Percentiles rank a stretch among this genome's conserved stretches.
These are phyloP conservation scores for Chironomus striatipennis DNA, from an alignment of 1,140 invertebrate species.

Conservation along the genomic window DNA sequence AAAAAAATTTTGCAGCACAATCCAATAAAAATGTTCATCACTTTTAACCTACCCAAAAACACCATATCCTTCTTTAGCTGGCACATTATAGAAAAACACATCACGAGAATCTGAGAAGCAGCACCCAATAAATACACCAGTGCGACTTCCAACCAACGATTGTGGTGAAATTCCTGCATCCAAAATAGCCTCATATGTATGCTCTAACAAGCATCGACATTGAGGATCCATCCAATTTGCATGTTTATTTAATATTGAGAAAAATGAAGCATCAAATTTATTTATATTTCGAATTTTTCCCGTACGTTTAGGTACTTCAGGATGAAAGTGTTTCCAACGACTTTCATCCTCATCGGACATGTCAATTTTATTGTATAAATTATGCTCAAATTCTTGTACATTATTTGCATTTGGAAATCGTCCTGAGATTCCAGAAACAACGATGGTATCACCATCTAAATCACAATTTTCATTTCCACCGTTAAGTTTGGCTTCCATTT, in stretches of 20 bases:
- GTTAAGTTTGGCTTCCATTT: no score
- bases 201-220: conserved; percentile 56
- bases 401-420: conserved; percentile 73
- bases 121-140: background rate
- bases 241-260: conserved; percentile 82
- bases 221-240: conserved; percentile 90
- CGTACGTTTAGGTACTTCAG: conserved; percentile 60
- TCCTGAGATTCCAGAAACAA: conserved; percentile 63
- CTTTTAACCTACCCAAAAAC: conserved; percentile 3
- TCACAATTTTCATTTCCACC: background rate
- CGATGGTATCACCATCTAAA: conserved; percentile 46
- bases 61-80: conserved; percentile 10
- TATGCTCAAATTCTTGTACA: conserved; percentile 61
- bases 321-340: conserved; percentile 62
- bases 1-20: no score
- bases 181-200: conserved; percentile 66
- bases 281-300: conserved; percentile 72
- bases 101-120: background rate
- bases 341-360: conserved; percentile 49
- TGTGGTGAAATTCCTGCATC: conserved; percentile 59
- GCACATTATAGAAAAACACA: background rate
- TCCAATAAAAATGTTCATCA: no score
- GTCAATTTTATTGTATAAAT: conserved; percentile 54
- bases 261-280: conserved; percentile 82
- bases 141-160: background rate